Evolutionary conservation across 2,797 vertebrate genomes (phyloP).

Genomic region (Phrynocephalus guinanensis): DNA sequence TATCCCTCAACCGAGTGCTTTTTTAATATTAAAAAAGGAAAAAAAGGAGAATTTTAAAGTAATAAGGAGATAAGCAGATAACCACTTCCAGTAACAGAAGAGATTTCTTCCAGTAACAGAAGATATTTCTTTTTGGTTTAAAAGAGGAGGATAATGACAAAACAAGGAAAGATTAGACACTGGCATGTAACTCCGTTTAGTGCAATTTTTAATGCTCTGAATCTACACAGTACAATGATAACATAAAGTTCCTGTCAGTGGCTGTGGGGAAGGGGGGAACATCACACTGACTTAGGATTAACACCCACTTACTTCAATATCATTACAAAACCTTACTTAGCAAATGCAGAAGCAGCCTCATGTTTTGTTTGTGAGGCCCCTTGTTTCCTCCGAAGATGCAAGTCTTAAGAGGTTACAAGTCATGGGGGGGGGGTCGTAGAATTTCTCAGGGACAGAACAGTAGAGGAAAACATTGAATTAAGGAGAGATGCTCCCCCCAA

Average conservation of each 20-base stretch:
- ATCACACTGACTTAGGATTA: background rate
- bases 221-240: background rate
- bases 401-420: background rate
- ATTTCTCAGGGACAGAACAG: background rate
- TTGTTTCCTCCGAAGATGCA: background rate
- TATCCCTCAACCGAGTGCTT: background rate
- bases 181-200: conserved; percentile 28
- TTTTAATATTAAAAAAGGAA: background rate
- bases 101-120: conserved; percentile 9
- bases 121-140: conserved; percentile 23
- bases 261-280: background rate
- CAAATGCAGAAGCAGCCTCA: background rate
- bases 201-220: conserved; percentile 31
- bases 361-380: background rate
- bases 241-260: background rate
- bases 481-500: background rate
- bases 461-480: background rate
- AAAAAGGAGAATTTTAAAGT: background rate
- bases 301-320: background rate
- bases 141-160: background rate
- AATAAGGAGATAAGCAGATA: background rate
- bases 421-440: background rate
- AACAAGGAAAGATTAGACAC: background rate
- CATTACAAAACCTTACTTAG: background rate
- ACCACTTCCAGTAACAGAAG: conserved; percentile 10